Percentiles rank a stretch among this genome's conserved stretches.
Evolutionary conservation across 2,113 vertebrate genomes (phyloP).

Genomic region (Beaufortia kweichowensis): DNA sequence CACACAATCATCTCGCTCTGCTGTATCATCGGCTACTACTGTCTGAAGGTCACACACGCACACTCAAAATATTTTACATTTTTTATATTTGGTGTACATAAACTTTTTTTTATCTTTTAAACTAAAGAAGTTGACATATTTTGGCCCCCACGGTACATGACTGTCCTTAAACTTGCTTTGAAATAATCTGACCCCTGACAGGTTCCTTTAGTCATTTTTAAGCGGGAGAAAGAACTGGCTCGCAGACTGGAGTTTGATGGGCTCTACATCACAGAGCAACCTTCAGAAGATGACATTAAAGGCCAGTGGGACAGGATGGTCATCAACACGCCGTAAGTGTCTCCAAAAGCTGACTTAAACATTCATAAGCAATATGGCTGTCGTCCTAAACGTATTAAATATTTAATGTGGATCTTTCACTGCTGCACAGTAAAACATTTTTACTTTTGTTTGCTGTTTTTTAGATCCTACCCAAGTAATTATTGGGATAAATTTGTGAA

Average conservation of each 20-base stretch:
- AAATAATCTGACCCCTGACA: constrained; percentile 58
- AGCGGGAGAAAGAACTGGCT: constrained; percentile 94
- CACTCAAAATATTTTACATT: background rate
- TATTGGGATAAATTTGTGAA: constrained; percentile 99
- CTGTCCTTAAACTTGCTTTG: background rate
- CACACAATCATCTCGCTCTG: constrained; percentile 95
- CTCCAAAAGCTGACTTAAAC: background rate
- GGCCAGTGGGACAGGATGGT: constrained; percentile 95
- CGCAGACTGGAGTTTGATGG: constrained; percentile 93
- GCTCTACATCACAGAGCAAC: constrained; percentile 89
- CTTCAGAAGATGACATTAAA: constrained; percentile 95
- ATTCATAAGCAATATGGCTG: background rate
- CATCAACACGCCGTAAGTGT: constrained; percentile 90
- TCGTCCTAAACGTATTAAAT: background rate
- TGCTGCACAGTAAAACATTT: background rate
- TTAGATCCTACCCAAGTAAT: constrained; percentile 93
- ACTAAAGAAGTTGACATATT: no score
- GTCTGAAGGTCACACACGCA: constrained; percentile 81
- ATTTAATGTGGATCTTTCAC: background rate
- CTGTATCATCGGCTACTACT: constrained; percentile 96
- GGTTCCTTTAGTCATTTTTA: constrained; percentile 95
- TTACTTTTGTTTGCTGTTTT: constrained; percentile 42
- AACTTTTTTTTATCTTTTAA: no score
- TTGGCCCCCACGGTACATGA: background rate
- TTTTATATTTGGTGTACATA: background rate